phyloP scores from a whole-genome alignment of 2,888 invertebrate species.

The Nowickia ferox region DNA sequence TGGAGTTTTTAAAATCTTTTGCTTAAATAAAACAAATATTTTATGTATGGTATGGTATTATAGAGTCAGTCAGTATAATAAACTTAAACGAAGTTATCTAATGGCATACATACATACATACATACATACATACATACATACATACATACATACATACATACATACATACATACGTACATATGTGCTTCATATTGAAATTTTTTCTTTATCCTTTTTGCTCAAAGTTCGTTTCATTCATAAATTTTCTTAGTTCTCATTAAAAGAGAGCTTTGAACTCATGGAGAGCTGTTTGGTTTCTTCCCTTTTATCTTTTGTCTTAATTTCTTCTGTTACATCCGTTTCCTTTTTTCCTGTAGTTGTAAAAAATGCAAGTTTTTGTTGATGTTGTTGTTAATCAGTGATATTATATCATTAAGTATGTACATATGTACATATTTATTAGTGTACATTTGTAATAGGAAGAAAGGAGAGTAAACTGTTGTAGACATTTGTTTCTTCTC shows the following conservation, averaged over 20 bases:
- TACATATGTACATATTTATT: no score
- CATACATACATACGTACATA: background rate
- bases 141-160: background rate
- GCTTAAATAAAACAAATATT: background rate
- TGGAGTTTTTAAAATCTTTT: background rate
- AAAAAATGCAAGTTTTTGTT: background rate
- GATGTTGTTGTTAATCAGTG: conserved; percentile 32
- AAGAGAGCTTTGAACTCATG: conserved; percentile 20
- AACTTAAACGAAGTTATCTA: background rate
- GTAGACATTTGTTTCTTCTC: no score
- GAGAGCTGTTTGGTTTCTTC: background rate
- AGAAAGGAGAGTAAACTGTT: background rate
- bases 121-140: no score
- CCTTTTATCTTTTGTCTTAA: conserved; percentile 9
- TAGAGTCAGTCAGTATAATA: background rate
- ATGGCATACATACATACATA: no score
- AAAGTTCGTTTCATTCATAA: conserved; percentile 42
- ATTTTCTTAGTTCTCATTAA: background rate
- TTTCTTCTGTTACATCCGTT: conserved; percentile 45
- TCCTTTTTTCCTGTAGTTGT: conserved; percentile 44
- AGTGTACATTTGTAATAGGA: conserved; percentile 27
- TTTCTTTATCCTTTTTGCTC: background rate
- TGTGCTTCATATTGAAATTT: background rate
- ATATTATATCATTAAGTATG: conserved; percentile 42
- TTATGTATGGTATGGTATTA: no score